These are phyloP conservation scores for Engraulis encrasicolus DNA, from an alignment of 2,113 vertebrate species.

Conservation along the genomic window DNA sequence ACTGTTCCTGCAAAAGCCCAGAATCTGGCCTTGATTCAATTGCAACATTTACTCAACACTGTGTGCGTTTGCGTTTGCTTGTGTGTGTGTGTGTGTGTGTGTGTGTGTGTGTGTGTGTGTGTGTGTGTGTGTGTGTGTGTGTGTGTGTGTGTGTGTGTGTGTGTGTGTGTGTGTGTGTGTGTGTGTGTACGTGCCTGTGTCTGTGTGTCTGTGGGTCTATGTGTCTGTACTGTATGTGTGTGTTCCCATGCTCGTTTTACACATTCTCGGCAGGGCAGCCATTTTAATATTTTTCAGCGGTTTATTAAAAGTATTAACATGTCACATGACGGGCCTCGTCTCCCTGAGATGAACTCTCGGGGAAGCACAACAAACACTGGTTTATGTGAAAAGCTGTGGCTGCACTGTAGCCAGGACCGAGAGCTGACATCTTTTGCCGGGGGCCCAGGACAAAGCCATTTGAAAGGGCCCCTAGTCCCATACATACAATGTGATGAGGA, in stretches of 20 bases:
- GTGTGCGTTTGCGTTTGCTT: neutral
- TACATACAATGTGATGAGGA: too few relatives aligned
- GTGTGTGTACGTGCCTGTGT: neutral
- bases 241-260: neutral
- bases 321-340: neutral
- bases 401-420: too few relatives aligned
- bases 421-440: too few relatives aligned
- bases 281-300: neutral
- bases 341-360: neutral
- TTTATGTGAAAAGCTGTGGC: neutral
- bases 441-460: too few relatives aligned
- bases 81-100: conserved; percentile 11
- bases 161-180: neutral
- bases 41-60: neutral
- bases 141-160: neutral
- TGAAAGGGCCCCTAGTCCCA: too few relatives aligned
- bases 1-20: neutral
- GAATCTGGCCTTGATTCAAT: neutral
- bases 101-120: neutral
- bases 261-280: neutral
- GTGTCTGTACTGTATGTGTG: too few relatives aligned
- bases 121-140: neutral
- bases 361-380: neutral
- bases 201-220: neutral
- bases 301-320: neutral